Conservation (phyloP, 2,888 invertebrate species). For the Isoperla grammatica region DNA sequence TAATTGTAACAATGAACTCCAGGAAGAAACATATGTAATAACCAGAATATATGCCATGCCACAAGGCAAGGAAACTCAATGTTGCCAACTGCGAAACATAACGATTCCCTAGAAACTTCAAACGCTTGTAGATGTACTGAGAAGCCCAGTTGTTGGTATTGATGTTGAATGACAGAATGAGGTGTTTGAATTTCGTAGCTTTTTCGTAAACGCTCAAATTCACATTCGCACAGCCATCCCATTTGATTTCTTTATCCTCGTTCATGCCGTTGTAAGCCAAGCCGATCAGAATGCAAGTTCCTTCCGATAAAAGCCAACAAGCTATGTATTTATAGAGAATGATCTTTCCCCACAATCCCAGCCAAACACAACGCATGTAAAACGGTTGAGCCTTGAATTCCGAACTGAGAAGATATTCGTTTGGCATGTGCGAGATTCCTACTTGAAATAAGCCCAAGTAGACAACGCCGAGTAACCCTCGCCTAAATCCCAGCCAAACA, state of each 20-base stretch:
- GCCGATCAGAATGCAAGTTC: slow-evolving; percentile 63
- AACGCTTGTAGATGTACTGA: too few relatives aligned
- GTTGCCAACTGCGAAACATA: too few relatives aligned
- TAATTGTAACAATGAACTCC: too few relatives aligned
- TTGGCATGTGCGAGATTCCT: slow-evolving; percentile 62
- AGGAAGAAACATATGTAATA: too few relatives aligned
- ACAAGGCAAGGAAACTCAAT: too few relatives aligned
- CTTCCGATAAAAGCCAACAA: slow-evolving; percentile 88
- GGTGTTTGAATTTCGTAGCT: slow-evolving; percentile 76
- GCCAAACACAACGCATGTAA: slow-evolving; percentile 50
- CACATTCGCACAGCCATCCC: slow-evolving; percentile 90
- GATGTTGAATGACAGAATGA: slow-evolving; percentile 85
- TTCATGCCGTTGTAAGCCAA: slow-evolving; percentile 75
- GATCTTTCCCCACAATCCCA: slow-evolving; percentile 81
- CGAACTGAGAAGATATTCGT: slow-evolving; percentile 59
- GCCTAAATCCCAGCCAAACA: slow-evolving; percentile 51
- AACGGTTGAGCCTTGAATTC: slow-evolving; percentile 44
- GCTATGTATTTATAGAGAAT: slow-evolving; percentile 88
- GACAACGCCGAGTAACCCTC: slow-evolving; percentile 60
- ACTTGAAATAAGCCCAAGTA: slow-evolving; percentile 72
- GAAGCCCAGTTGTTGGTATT: too few relatives aligned
- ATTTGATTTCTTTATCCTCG: slow-evolving; percentile 54
- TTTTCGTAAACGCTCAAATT: slow-evolving; percentile 73
- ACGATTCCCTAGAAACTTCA: too few relatives aligned
- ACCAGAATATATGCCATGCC: too few relatives aligned